Conservation (phyloP, 2,888 invertebrate genomes). For the Pristionchus exspectatus region DNA sequence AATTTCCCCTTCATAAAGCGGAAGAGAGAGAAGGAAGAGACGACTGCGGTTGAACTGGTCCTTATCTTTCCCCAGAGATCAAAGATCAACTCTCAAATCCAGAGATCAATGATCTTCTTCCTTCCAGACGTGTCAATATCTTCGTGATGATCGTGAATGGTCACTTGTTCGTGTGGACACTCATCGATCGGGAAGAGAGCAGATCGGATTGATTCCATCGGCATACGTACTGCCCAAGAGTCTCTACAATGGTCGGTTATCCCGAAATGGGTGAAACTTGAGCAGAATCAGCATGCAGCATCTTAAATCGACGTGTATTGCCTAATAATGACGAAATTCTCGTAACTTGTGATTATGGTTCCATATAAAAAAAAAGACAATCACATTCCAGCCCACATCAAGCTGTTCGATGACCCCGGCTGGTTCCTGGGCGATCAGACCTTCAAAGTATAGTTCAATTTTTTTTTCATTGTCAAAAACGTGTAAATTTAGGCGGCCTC, state of each 20-base stretch:
- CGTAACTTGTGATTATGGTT: not conserved
- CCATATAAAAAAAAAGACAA: not conserved
- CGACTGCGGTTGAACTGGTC: constrained; percentile 19
- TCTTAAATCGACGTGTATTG: not conserved
- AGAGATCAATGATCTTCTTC: not conserved
- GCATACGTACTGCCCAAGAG: constrained; percentile 28
- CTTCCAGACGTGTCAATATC: constrained; percentile 8
- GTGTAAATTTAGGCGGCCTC: not conserved
- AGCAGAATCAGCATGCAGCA: constrained; percentile 31
- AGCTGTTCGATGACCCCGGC: constrained; percentile 36
- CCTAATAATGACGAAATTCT: not conserved
- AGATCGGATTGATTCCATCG: constrained; percentile 17
- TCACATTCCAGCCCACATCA: constrained; percentile 15
- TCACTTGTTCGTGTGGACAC: constrained; percentile 9
- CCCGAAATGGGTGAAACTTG: too few relatives aligned
- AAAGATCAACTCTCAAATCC: not conserved
- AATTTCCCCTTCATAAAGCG: not conserved
- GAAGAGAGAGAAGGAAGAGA: not conserved
- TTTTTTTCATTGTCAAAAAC: not conserved
- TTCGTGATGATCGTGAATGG: constrained; percentile 22
- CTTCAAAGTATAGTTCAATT: not conserved
- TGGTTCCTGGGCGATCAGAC: constrained; percentile 33
- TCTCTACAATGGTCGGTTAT: constrained; percentile 4
- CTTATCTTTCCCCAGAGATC: not conserved
- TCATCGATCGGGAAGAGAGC: constrained; percentile 10